Base-by-base conservation (phyloP, 2,888 invertebrate genomes). In the Heliconius charithonia region DNA sequence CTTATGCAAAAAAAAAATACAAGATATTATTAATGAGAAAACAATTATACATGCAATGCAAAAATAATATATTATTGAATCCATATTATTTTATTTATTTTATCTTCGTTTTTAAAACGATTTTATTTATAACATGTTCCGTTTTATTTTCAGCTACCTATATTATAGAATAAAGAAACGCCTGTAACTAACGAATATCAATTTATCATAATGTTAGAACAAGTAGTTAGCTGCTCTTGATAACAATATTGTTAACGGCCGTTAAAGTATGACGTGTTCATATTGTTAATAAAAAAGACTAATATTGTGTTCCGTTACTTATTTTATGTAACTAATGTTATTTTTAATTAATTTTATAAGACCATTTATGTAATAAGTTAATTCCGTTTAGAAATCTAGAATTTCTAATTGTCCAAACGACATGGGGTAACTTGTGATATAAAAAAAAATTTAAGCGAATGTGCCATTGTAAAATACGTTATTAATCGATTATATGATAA, bases 231-330 rank as follows among this genome's bases (percentile, higher is more conserved):
- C n/a, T 27, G 25, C 6, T 32, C 32, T 66, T 71, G 51, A 29
- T 51, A 29, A 45, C 6, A 51, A 51, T 29, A 70, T 70, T 16
- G 25, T 70, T 9, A 4, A 27, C 27, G 10, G 12, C 70, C 4
- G 27, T 27, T 29, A 71, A 71, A 51, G 22, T 13, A 32, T 56
- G 19, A 51, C 19, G 71, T 71, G 71, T 56, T 71, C 71, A 27
- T n/a, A 71, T 29, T 71, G 37, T 71, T 56, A 56, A 56, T 32
- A 56, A 37, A 69, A n/a, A 71, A 71, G 71, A 51, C 32, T 32
- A n/a, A 29, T 22, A 71, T 32, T 56, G 56, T 71, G 71, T 71
- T 71, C 56, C 6, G 41, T 32, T 71, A 56, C 1, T n/a, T 22
- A 16, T 32, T 65, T 1, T 22, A 19, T 65, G 22, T 65, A 32